phyloP scores from a whole-genome alignment of 2,113 vertebrate species.

The Aythya baeri region DNA sequence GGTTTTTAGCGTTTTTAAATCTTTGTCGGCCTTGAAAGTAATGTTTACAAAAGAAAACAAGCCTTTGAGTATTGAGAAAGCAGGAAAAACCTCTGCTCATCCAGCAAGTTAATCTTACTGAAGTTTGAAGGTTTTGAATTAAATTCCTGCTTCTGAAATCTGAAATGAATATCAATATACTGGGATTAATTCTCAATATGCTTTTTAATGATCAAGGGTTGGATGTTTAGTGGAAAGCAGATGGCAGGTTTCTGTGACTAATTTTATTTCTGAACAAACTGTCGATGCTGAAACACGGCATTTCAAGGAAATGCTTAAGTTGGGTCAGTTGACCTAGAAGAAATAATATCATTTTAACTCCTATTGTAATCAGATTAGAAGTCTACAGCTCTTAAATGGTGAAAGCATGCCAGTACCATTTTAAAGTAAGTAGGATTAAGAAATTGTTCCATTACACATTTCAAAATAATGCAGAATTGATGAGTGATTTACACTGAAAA shows the following conservation, averaged over 20 bases:
- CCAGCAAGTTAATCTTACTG: neutral
- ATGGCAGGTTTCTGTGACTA: neutral
- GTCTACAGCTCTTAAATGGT: neutral
- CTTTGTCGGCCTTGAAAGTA: slow-evolving; percentile 29
- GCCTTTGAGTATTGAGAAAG: neutral
- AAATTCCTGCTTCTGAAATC: neutral
- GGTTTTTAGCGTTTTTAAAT: slow-evolving; percentile 3
- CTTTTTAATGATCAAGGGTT: neutral
- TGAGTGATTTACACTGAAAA: neutral
- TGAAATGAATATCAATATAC: neutral
- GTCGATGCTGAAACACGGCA: neutral
- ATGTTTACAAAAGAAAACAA: slow-evolving; percentile 6
- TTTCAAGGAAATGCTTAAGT: neutral
- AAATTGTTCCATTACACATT: neutral
- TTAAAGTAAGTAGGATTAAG: slow-evolving; percentile 21
- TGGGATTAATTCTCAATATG: neutral
- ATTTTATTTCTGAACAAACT: neutral
- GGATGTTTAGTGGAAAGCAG: neutral
- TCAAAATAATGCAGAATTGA: slow-evolving; percentile 16
- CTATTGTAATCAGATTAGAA: slow-evolving; percentile 12
- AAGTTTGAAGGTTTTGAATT: slow-evolving; percentile 26
- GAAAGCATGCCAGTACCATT: neutral
- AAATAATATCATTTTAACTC: slow-evolving; percentile 36
- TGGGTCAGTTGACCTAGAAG: neutral
- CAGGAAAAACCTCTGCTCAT: neutral